These are phyloP conservation scores for Hippocampus comes DNA, from an alignment of 2,113 vertebrate genomes.

Conservation along the genomic window DNA sequence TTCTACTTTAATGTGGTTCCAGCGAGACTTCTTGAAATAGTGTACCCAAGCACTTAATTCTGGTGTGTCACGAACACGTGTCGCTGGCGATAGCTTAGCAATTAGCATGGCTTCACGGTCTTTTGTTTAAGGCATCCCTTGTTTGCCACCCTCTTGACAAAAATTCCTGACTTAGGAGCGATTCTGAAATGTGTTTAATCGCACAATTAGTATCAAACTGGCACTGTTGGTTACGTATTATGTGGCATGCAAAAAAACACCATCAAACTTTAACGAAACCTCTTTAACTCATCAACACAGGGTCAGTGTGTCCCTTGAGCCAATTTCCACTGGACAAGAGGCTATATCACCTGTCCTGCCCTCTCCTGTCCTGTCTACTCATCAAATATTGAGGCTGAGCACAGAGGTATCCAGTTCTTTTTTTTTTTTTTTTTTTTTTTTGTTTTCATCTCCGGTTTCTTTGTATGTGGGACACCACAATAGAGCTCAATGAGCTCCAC, in stretches of 20 bases:
- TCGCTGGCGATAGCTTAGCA: no score
- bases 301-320: not conserved
- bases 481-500: not conserved
- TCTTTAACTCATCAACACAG: not conserved
- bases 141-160: no score
- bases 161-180: no score
- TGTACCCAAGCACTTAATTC: no score
- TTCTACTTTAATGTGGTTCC: no score
- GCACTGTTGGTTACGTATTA: no score
- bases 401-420: not conserved
- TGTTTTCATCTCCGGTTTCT: not conserved
- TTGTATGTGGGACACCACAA: not conserved
- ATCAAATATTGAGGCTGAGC: not conserved
- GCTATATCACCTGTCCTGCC: not conserved
- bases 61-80: no score
- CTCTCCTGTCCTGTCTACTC: not conserved
- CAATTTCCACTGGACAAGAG: not conserved
- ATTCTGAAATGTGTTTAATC: no score
- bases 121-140: no score
- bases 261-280: not conserved
- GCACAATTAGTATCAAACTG: no score
- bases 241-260: not conserved
- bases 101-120: no score
- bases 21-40: no score
- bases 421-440: not conserved